These are phyloP conservation scores for Anticlea derivata DNA, from an alignment of 2,888 invertebrate genomes.

Conservation along the genomic window DNA sequence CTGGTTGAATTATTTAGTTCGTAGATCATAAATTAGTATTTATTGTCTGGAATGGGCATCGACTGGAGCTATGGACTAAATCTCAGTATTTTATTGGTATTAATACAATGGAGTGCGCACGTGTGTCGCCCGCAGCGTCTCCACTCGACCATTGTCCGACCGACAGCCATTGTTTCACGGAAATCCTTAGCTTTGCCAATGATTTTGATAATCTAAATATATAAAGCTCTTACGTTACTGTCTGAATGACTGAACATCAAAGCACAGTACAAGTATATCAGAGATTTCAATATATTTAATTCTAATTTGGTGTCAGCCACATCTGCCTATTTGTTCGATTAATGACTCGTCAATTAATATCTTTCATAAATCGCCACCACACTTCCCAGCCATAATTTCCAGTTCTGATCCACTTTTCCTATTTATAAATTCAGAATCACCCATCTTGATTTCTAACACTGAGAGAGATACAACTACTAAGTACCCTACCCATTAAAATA, in stretches of 20 bases:
- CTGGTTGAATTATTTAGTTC: conserved; percentile 21
- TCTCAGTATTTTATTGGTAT: conserved; percentile 53
- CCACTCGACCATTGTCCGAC: conserved; percentile 64
- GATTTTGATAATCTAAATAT: conserved; percentile 7
- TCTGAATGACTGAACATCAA: too few species aligned
- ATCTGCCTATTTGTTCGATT: too few species aligned
- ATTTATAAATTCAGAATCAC: neutral
- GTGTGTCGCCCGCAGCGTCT: conserved; percentile 59
- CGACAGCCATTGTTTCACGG: conserved; percentile 69
- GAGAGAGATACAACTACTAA: neutral
- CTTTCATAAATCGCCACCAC: neutral
- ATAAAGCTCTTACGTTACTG: too few species aligned
- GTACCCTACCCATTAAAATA: too few species aligned
- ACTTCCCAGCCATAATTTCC: neutral
- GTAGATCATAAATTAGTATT: conserved; percentile 44
- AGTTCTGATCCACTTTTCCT: neutral
- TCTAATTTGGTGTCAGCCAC: too few species aligned
- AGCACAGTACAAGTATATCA: too few species aligned
- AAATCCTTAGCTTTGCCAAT: conserved; percentile 74
- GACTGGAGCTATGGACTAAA: conserved; percentile 30
- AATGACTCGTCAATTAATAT: too few species aligned
- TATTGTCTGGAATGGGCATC: conserved; percentile 41
- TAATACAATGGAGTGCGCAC: conserved; percentile 74
- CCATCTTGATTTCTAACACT: neutral
- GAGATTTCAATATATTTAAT: too few species aligned